phyloP scores from a whole-genome alignment of 2,113 vertebrate genomes.

The Alectura lathami region DNA sequence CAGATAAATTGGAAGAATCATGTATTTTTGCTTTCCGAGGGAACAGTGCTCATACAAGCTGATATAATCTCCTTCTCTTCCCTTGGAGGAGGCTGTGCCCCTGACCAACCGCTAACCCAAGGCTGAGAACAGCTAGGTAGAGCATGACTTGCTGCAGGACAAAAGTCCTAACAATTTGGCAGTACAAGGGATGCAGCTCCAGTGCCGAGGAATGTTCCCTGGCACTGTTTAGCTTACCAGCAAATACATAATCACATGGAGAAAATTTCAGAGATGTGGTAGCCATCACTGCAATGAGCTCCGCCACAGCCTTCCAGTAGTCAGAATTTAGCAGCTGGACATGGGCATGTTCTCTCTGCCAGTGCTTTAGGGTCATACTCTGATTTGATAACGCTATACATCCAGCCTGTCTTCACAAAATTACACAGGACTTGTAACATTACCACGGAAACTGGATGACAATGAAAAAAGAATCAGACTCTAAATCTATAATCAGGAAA shows the following conservation, averaged over 20 bases:
- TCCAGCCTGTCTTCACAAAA: neutral
- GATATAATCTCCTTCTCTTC: neutral
- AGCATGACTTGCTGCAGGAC: neutral
- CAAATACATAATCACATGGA: neutral
- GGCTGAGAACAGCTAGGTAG: neutral
- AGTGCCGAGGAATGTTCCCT: neutral
- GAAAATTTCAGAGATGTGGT: neutral
- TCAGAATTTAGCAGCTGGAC: neutral
- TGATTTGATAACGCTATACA: neutral
- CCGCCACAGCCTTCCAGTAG: neutral
- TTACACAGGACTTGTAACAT: neutral
- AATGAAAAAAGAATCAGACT: neutral
- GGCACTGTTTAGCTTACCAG: neutral
- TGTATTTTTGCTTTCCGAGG: neutral
- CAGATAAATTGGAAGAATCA: neutral
- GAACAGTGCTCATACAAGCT: neutral
- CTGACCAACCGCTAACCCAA: neutral
- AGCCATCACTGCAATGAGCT: neutral
- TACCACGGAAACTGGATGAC: neutral
- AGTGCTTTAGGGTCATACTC: neutral
- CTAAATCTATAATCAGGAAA: slow-evolving; percentile 20
- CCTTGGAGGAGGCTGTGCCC: neutral
- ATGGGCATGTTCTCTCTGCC: rapidly evolving
- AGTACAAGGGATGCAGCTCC: neutral
- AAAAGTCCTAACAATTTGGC: neutral